Conservation (phyloP, 2,797 vertebrate genomes). For the Spinus olivaceus region DNA sequence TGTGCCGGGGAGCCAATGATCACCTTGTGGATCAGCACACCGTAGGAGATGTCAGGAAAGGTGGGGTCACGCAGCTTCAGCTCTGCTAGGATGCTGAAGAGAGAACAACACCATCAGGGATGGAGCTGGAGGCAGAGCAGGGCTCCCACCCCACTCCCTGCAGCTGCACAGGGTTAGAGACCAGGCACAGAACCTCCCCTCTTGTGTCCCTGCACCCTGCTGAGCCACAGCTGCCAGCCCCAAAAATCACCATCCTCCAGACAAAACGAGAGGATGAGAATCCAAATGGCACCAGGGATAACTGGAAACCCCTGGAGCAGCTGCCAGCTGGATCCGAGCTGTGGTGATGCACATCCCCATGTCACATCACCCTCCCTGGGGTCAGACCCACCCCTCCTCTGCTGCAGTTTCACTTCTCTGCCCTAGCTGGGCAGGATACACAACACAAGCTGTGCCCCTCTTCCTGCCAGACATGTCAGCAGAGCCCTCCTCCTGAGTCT, state of each 20-base stretch:
- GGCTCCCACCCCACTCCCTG: not conserved
- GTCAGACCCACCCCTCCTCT: not conserved
- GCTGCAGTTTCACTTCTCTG: not conserved
- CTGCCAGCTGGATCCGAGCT: not conserved
- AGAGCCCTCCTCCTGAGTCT: not conserved
- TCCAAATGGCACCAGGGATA: not conserved
- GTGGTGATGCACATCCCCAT: not conserved
- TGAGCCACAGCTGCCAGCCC: not conserved
- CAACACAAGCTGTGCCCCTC: not conserved
- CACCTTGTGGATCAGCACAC: constrained; percentile 91
- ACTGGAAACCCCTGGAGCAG: not conserved
- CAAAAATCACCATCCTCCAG: not conserved
- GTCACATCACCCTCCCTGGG: not conserved
- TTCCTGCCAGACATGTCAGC: not conserved
- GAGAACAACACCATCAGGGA: not conserved
- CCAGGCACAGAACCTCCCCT: not conserved
- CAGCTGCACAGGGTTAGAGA: not conserved
- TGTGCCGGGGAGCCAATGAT: constrained; percentile 89
- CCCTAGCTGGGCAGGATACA: not conserved
- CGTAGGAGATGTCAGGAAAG: constrained; percentile 88
- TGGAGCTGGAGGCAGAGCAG: not conserved
- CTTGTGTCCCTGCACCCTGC: rapidly evolving
- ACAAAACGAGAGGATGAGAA: not conserved
- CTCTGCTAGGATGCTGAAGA: constrained; percentile 86
- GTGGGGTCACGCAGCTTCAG: constrained; percentile 85